Base-by-base conservation (phyloP, 2,113 vertebrate species). In the Ptilorrhoa leucosticta region DNA sequence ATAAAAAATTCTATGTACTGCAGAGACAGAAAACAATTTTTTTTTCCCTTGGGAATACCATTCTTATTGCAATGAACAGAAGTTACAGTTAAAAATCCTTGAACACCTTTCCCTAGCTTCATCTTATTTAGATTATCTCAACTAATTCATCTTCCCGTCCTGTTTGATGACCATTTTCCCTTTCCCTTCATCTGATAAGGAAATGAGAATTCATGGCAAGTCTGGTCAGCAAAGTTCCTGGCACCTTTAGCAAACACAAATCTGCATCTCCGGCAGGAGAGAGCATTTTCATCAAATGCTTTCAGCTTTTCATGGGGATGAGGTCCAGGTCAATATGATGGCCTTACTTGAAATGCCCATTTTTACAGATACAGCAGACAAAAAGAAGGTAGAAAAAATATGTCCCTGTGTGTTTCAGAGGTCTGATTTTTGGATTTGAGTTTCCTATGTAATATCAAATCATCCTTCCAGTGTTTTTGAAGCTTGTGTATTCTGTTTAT, bases 321-420 rank as follows among this genome's bases (percentile, higher is more conserved):
- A 72, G 37, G 21, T 80, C 15, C 37, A 64, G 30, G 23, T 66
- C 61, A 54, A 16, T 63, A n/a, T 44, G 57, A 77, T 51, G n/a
- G 21, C 40, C 31, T 21, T 73, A 5, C 30, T 72, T 56, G 40
- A 64, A 83, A 60, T 35, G 8, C 31, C 19, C 7, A 2, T 76
- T 35, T 68, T 64, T 60, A 45, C 42, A 54, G 22, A 26, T 58
- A 22, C 0, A 53, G 31, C 0, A 0, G 7, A 14, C 7, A 53
- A 54, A 92, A 79, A 51, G 6, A 22, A 88, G 63, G 12, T 28
- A 39, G n/a, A 26, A 75, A 87, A 60, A 83, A 8, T 7, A n/a
- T 0, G 4, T 50, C 39, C 9, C 54, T 64, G 4, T 47, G 57
- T 31, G 13, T 88, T 86, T 89, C 40, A 31, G 44, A 83, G 80